A percentile compares a stretch with the other conserved stretches of the same genome.
Evolutionary conservation across 2,113 vertebrate genomes (phyloP).

Genomic region (Cyanoramphus novaezelandiae): DNA sequence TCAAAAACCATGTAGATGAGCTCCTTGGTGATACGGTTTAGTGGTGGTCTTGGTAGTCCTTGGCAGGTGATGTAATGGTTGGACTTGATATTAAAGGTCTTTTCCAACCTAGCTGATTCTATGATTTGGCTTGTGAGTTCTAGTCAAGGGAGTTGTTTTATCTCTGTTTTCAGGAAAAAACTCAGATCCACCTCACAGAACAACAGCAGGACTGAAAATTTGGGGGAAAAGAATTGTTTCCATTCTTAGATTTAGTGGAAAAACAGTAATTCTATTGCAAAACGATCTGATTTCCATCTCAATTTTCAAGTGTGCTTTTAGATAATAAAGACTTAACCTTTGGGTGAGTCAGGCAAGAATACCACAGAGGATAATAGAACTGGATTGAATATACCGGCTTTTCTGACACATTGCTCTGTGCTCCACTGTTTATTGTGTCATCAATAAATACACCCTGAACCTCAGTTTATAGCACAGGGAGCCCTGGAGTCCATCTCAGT

Average conservation of each 20-base stretch:
- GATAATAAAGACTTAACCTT: not conserved
- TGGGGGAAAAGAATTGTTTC: rapidly evolving
- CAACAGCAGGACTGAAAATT: not conserved
- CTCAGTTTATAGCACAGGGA: not conserved
- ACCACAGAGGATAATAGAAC: not conserved
- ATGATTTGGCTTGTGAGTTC: not conserved
- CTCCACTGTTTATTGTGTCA: not conserved
- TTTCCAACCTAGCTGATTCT: not conserved
- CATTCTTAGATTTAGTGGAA: not conserved
- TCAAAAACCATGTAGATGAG: not conserved
- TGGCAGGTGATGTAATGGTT: not conserved
- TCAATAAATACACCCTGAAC: not conserved
- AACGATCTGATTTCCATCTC: not conserved
- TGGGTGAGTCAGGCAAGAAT: not conserved
- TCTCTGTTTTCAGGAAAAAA: not conserved
- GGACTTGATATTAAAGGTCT: not conserved
- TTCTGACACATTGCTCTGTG: not conserved
- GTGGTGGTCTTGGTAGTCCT: not conserved
- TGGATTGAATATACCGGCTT: not conserved
- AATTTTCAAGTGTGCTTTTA: not conserved
- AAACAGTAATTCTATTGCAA: not conserved
- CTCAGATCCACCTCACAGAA: not conserved
- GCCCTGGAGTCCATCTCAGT: not conserved
- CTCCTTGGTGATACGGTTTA: not conserved
- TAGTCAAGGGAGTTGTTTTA: not conserved